Conservation (phyloP, 2,797 vertebrate species). For the Acanthurus lineatus region DNA sequence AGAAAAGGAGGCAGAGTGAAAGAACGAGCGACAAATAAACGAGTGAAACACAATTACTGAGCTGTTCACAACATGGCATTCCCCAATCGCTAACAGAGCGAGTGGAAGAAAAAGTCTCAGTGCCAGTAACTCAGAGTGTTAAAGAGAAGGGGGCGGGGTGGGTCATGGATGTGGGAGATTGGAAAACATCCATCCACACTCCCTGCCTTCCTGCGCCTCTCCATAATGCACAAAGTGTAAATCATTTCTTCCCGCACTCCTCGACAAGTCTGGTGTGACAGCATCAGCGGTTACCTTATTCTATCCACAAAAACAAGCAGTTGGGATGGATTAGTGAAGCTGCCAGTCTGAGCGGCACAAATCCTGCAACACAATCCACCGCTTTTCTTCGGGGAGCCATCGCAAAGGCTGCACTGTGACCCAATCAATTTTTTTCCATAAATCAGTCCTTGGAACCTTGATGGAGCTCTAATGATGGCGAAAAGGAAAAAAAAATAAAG, state of each 20-base stretch:
- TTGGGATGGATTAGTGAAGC: slow-evolving; percentile 48
- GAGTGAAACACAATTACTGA: slow-evolving; percentile 52
- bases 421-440: slow-evolving; percentile 66
- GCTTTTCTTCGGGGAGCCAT: slow-evolving; percentile 58
- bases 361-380: slow-evolving; percentile 53
- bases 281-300: slow-evolving; percentile 52
- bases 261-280: slow-evolving; percentile 47
- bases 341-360: slow-evolving; percentile 62
- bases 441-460: slow-evolving; percentile 48
- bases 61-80: slow-evolving; percentile 40
- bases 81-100: slow-evolving; percentile 39
- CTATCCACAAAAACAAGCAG: slow-evolving; percentile 47
- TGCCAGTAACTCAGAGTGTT: slow-evolving; percentile 62
- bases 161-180: slow-evolving; percentile 51
- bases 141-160: slow-evolving; percentile 31
- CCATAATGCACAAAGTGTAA: slow-evolving; percentile 69
- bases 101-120: slow-evolving; percentile 49
- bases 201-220: slow-evolving; percentile 41
- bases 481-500: not conserved
- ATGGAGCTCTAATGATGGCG: slow-evolving; percentile 45
- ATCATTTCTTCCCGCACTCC: slow-evolving; percentile 55
- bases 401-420: slow-evolving; percentile 51
- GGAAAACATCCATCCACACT: slow-evolving; percentile 67
- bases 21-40: slow-evolving; percentile 43
- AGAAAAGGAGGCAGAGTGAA: slow-evolving; percentile 3